A percentile compares a stretch with the other conserved stretches of the same genome.
These are phyloP conservation scores for Ceramica pisi DNA, from an alignment of 2,888 invertebrate genomes.

Conservation along the genomic window DNA sequence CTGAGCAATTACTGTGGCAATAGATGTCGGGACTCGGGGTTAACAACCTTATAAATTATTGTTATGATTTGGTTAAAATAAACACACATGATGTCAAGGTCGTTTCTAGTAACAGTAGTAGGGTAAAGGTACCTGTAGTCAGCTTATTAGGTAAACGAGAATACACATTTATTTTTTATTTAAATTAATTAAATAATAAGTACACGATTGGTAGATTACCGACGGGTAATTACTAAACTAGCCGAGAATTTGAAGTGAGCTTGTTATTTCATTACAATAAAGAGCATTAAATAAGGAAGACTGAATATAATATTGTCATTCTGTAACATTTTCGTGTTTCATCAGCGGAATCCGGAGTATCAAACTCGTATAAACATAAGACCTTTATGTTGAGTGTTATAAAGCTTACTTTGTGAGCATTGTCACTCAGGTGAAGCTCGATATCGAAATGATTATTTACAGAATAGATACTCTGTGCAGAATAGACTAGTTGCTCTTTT, in stretches of 20 bases:
- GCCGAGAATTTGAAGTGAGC: background rate
- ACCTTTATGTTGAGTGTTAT: no score
- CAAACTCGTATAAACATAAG: no score
- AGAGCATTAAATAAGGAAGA: background rate
- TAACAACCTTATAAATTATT: conserved; percentile 38
- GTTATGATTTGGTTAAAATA: conserved; percentile 38
- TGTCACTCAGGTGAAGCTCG: no score
- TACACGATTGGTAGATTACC: no score
- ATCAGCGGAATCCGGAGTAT: no score
- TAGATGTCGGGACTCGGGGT: conserved; percentile 9
- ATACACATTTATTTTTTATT: no score
- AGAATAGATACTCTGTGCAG: no score
- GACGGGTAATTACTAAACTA: background rate
- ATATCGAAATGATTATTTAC: no score
- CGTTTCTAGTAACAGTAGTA: conserved; percentile 16
- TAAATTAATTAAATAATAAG: no score
- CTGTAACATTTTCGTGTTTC: no score
- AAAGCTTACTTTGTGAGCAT: no score
- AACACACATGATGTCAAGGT: conserved; percentile 45
- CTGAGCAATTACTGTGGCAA: background rate
- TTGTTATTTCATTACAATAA: conserved; percentile 8
- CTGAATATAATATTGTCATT: background rate
- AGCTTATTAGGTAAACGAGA: background rate
- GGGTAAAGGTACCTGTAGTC: background rate
- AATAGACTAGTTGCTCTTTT: no score